phyloP scores from a whole-genome alignment of 2,797 vertebrate species.

The Cephalopachus bancanus region DNA sequence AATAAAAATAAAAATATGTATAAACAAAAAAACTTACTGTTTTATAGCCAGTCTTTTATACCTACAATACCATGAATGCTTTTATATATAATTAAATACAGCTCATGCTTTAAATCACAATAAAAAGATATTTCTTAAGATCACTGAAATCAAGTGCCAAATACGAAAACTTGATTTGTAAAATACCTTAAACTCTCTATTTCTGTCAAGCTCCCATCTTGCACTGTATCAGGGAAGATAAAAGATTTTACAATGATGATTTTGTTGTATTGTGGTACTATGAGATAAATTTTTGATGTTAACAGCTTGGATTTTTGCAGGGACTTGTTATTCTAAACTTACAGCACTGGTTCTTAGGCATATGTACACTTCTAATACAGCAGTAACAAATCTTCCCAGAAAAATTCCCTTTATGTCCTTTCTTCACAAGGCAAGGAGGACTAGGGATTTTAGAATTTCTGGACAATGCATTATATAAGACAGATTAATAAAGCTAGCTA shows the following conservation, averaged over 20 bases:
- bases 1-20: not conserved
- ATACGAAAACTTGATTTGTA: not conserved
- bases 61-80: not conserved
- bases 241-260: slow-evolving; percentile 7
- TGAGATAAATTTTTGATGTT: not conserved
- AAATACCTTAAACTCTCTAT: not conserved
- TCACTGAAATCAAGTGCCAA: not conserved
- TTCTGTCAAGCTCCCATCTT: not conserved
- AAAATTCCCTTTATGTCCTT: not conserved
- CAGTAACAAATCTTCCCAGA: not conserved
- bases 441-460: not conserved
- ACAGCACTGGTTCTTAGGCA: not conserved
- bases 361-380: not conserved
- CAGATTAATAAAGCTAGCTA: slow-evolving; percentile 19
- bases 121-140: slow-evolving; percentile 22
- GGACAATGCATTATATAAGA: not conserved
- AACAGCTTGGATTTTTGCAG: not conserved
- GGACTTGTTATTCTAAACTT: not conserved
- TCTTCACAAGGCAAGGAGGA: slow-evolving; percentile 3
- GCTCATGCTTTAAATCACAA: slow-evolving; percentile 5
- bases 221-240: not conserved
- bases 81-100: not conserved
- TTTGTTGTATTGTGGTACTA: not conserved
- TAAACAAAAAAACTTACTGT: slow-evolving; percentile 7
- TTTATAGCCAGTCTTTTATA: slow-evolving; percentile 36